Evolutionary conservation across 2,113 vertebrate genomes (phyloP).

Genomic region (Stigmatopora argus): DNA sequence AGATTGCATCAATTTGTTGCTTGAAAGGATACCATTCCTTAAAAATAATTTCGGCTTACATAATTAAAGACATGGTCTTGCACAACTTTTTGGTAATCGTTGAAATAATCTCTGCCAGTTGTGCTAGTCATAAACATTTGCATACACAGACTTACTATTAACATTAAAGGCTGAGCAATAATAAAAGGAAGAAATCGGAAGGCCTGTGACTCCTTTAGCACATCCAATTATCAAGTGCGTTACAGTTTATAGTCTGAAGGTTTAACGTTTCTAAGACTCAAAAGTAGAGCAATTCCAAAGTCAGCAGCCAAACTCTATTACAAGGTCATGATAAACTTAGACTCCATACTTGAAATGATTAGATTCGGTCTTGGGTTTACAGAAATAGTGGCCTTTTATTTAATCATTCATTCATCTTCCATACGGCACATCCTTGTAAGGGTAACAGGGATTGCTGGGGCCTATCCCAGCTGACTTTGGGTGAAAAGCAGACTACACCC

Average conservation of each 20-base stretch:
- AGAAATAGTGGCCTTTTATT: neutral
- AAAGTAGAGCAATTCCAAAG: neutral
- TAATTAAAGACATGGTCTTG: constrained; percentile 4
- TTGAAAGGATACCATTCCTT: constrained; percentile 4
- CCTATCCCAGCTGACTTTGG: no score
- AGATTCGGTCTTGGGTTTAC: neutral
- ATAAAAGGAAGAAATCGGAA: neutral
- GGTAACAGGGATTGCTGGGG: no score
- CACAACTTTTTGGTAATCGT: neutral
- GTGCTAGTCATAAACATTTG: neutral
- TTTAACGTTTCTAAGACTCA: neutral
- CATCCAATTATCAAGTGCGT: constrained; percentile 4
- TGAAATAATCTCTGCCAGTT: constrained; percentile 2
- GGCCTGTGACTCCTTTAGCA: neutral
- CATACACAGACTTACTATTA: neutral
- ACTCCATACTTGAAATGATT: no score
- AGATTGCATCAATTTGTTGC: constrained; percentile 8
- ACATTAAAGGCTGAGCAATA: constrained; percentile 3
- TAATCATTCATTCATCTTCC: no score
- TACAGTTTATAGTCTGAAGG: constrained; percentile 1
- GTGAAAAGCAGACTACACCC: no score
- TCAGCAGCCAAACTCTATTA: neutral
- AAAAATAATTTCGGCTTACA: constrained; percentile 6
- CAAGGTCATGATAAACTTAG: neutral
- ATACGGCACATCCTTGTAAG: no score